Evolutionary conservation across 2,888 invertebrate species (phyloP).

Genomic region (Cheilosia variabilis): DNA sequence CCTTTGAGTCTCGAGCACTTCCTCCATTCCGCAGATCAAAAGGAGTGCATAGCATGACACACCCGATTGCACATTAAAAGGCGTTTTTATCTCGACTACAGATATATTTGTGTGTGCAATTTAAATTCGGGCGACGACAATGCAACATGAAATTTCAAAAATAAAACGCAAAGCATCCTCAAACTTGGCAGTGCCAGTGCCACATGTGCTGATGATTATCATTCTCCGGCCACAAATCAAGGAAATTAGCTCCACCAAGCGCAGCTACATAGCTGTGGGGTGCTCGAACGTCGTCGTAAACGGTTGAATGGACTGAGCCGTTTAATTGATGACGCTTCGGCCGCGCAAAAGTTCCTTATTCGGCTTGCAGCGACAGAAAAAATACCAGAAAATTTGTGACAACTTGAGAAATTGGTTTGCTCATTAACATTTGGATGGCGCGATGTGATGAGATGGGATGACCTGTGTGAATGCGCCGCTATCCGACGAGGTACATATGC

Average conservation of each 20-base stretch:
- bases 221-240: constrained; percentile 71
- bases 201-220: constrained; percentile 75
- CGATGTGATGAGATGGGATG: constrained; percentile 57
- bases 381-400: constrained; percentile 66
- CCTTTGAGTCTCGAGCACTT: constrained; percentile 74
- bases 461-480: constrained; percentile 37
- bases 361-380: constrained; percentile 44
- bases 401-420: constrained; percentile 71
- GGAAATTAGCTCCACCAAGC: constrained; percentile 61
- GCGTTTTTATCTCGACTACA: constrained; percentile 27
- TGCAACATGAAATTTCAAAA: constrained; percentile 70
- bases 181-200: constrained; percentile 2
- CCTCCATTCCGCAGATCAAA: constrained; percentile 75
- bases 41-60: constrained; percentile 62
- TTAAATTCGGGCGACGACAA: constrained; percentile 72
- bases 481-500: too few relatives aligned
- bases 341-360: constrained; percentile 46
- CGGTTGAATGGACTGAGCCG: constrained; percentile 73
- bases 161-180: constrained; percentile 41
- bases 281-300: constrained; percentile 32
- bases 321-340: constrained; percentile 74
- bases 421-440: constrained; percentile 59
- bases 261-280: constrained; percentile 17
- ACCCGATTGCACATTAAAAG: constrained; percentile 71
- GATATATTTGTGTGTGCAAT: constrained; percentile 38